Percentiles rank a stretch among this genome's conserved stretches.
Conservation (phyloP, 2,888 invertebrate genomes). For the Megaustenia siamemsis region DNA sequence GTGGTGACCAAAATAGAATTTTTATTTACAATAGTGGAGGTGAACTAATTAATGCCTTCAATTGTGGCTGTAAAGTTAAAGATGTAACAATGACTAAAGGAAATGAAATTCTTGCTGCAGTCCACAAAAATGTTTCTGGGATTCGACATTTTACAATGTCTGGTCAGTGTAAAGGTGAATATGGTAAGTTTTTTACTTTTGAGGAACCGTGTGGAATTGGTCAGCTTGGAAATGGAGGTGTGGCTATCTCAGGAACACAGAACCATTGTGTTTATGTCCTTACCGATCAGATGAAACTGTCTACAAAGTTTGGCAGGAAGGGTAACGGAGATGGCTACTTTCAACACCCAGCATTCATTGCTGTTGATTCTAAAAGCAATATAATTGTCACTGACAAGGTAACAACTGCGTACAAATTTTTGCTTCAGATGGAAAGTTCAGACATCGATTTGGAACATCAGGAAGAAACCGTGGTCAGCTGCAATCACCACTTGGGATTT, state of each 20-base stretch:
- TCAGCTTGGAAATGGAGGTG: slow-evolving; percentile 62
- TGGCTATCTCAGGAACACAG: slow-evolving; percentile 67
- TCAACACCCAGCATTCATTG: slow-evolving; percentile 66
- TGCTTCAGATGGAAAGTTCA: slow-evolving; percentile 69
- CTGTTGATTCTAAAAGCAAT: slow-evolving; percentile 69
- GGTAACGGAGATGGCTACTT: slow-evolving; percentile 72
- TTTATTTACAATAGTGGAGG: slow-evolving; percentile 70
- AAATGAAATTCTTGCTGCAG: slow-evolving; percentile 68
- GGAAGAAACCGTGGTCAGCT: slow-evolving; percentile 67
- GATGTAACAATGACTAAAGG: slow-evolving; percentile 66
- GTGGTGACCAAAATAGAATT: slow-evolving; percentile 67
- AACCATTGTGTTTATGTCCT: slow-evolving; percentile 69
- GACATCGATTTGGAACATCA: slow-evolving; percentile 65
- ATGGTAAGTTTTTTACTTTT: slow-evolving; percentile 69
- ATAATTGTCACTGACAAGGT: slow-evolving; percentile 73
- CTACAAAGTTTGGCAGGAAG: slow-evolving; percentile 72
- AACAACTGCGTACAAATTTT: slow-evolving; percentile 69
- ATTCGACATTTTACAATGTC: slow-evolving; percentile 67
- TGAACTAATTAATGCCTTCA: slow-evolving; percentile 62
- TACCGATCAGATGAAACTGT: slow-evolving; percentile 70
- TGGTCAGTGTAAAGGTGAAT: slow-evolving; percentile 64
- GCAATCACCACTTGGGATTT: slow-evolving; percentile 71
- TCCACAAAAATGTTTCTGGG: slow-evolving; percentile 63
- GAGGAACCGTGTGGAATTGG: slow-evolving; percentile 72
- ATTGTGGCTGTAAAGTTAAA: slow-evolving; percentile 68